Evolutionary conservation across 2,797 vertebrate species (phyloP).

Genomic region (Helostoma temminkii): DNA sequence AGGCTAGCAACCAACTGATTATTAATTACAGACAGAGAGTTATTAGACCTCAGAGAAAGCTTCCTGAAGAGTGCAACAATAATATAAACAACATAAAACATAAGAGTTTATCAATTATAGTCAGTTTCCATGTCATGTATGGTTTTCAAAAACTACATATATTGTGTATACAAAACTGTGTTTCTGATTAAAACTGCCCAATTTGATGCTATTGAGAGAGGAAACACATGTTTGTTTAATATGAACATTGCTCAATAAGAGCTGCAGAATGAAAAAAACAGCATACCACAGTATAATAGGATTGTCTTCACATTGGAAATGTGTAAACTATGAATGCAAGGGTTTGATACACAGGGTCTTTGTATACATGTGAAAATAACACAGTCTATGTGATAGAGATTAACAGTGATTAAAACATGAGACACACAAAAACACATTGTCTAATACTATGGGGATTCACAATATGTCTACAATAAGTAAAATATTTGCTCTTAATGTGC

Average conservation of each 20-base stretch:
- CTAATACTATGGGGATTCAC: no score
- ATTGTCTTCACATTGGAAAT: slow-evolving; percentile 10
- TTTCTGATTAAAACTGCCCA: background rate
- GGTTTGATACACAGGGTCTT: no score
- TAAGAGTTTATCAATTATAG: background rate
- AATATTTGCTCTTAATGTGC: background rate
- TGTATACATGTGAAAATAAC: no score
- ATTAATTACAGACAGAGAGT: no score
- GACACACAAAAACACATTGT: background rate
- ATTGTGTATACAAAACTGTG: background rate
- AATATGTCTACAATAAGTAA: background rate
- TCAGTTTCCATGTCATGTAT: background rate
- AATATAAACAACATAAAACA: background rate
- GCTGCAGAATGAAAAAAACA: slow-evolving; percentile 13
- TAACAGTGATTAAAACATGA: no score
- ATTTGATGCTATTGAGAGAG: background rate
- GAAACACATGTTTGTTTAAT: slow-evolving; percentile 8
- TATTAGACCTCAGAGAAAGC: no score
- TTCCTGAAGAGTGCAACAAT: no score
- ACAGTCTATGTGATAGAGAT: background rate
- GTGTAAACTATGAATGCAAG: background rate
- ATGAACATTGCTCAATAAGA: slow-evolving; percentile 9
- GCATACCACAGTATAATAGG: background rate
- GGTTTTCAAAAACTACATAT: no score
- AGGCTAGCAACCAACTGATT: background rate